Base-by-base conservation (phyloP, 35 echinoderm and acorn worm genomes). In the Anneissia japonica region DNA sequence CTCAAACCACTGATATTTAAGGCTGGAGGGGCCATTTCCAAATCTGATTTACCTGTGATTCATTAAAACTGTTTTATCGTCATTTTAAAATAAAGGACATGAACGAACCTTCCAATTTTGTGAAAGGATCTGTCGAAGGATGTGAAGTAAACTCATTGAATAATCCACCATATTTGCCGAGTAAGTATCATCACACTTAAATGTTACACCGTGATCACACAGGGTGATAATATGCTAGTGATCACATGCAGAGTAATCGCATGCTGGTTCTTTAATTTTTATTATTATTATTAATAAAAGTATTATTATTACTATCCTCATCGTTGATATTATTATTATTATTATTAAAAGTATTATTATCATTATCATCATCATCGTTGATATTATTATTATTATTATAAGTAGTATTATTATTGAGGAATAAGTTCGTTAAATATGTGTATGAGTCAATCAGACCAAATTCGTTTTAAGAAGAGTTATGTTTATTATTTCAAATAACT, bases 41-140 rank as follows among this genome's bases (percentile, higher is more conserved):
- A n/a, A n/a, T n/a, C n/a, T n/a, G n/a, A n/a, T n/a, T n/a, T n/a
- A n/a, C n/a, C n/a, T n/a, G n/a, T n/a, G n/a, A n/a, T n/a, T n/a
- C n/a, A n/a, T n/a, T n/a, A n/a, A n/a, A n/a, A n/a, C n/a, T n/a
- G n/a, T n/a, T n/a, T n/a, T n/a, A n/a, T n/a, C n/a, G n/a, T n/a
- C n/a, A n/a, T n/a, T n/a, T n/a, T n/a, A n/a, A n/a, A n/a, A n/a
- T n/a, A n/a, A n/a, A 99, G 95, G 95, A 99, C 51, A 99, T 99
- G 95, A 99, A 99, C 32, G 95, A 99, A 72, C 95, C 95, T 21
- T 99, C 95, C 1, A 99, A 93, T 55, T 99, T 99, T 39, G 36
- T 91, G 0, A 29, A 36, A 77, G 95, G 95, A 21, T 99, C 95
- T 0, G 30, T 74, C 4, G 86, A 87, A 21, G 92, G 89, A 11